Conservation (phyloP, 2,113 vertebrate species). For the Pleuronectes platessa region DNA sequence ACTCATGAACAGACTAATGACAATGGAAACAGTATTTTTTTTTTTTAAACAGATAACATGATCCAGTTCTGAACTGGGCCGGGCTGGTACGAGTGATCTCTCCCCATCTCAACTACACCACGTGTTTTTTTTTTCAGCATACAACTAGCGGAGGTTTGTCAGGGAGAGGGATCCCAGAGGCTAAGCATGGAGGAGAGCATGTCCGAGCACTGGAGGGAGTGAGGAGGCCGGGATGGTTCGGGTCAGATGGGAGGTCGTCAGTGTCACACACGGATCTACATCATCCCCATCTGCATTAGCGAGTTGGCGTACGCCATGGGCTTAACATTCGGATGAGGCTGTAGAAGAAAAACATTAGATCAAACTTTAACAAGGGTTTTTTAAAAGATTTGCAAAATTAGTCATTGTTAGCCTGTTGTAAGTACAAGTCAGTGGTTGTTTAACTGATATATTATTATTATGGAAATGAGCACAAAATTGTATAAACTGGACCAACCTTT, state of each 20-base stretch:
- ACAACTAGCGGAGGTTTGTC: slow-evolving; percentile 53
- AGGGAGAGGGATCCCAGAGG: slow-evolving; percentile 46
- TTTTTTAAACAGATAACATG: slow-evolving; percentile 59
- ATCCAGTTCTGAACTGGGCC: slow-evolving; percentile 34
- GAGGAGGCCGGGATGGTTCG: slow-evolving; percentile 66
- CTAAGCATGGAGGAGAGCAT: slow-evolving; percentile 55
- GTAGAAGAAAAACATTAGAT: slow-evolving; percentile 38
- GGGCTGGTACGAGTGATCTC: slow-evolving; percentile 58
- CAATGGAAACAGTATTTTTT: slow-evolving; percentile 34
- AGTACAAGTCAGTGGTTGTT: neutral
- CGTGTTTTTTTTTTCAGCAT: slow-evolving; percentile 37
- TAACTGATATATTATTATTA: no score
- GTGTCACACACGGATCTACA: slow-evolving; percentile 80
- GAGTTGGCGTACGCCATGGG: slow-evolving; percentile 95
- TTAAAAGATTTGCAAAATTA: neutral
- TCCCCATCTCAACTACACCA: slow-evolving; percentile 58
- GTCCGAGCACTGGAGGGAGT: slow-evolving; percentile 65
- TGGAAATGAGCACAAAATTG: no score
- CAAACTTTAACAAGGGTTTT: neutral
- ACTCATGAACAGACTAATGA: slow-evolving; percentile 28
- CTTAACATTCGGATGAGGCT: slow-evolving; percentile 97
- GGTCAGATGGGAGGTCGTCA: slow-evolving; percentile 63
- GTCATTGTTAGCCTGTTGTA: neutral
- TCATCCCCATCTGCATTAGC: slow-evolving; percentile 94
- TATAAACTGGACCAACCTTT: no score